Percentiles rank a stretch among this genome's conserved stretches.
phyloP scores from a whole-genome alignment of 2,797 vertebrate genomes.

The Poliocrania exsul region DNA sequence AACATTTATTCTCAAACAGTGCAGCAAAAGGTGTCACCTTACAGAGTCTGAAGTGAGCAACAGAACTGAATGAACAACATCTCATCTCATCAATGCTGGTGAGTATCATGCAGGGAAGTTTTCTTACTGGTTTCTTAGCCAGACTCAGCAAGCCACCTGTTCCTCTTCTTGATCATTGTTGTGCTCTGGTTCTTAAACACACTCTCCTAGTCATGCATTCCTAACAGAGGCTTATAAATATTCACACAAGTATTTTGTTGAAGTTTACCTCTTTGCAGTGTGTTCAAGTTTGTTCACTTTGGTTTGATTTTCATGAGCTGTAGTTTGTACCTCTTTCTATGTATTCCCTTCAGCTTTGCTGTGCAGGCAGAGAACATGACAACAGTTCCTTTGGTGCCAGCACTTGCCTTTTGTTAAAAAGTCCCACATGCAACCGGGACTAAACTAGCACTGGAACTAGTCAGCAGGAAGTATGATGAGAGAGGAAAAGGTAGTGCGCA shows the following conservation, averaged over 20 bases:
- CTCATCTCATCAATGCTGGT: not conserved
- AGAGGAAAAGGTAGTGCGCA: not conserved
- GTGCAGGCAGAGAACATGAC: not conserved
- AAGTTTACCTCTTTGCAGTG: not conserved
- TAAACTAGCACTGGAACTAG: not conserved
- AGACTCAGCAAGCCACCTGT: rapidly evolving
- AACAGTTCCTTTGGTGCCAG: not conserved
- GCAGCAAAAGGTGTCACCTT: not conserved
- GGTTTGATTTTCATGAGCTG: not conserved
- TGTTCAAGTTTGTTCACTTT: not conserved
- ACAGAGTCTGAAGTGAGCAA: not conserved
- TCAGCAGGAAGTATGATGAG: not conserved
- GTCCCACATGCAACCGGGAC: rapidly evolving
- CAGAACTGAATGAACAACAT: not conserved
- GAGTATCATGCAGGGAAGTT: not conserved
- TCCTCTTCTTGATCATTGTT: not conserved
- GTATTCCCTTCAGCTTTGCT: rapidly evolving
- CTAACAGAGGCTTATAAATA: not conserved
- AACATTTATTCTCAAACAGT: not conserved
- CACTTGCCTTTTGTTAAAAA: rapidly evolving
- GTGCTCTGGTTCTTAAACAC: not conserved
- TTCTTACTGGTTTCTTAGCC: not conserved
- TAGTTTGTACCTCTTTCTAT: not conserved
- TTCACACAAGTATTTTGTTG: not conserved
- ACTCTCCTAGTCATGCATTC: rapidly evolving